phyloP scores from a whole-genome alignment of 2,888 invertebrate species.

The Lapara coniferarum region DNA sequence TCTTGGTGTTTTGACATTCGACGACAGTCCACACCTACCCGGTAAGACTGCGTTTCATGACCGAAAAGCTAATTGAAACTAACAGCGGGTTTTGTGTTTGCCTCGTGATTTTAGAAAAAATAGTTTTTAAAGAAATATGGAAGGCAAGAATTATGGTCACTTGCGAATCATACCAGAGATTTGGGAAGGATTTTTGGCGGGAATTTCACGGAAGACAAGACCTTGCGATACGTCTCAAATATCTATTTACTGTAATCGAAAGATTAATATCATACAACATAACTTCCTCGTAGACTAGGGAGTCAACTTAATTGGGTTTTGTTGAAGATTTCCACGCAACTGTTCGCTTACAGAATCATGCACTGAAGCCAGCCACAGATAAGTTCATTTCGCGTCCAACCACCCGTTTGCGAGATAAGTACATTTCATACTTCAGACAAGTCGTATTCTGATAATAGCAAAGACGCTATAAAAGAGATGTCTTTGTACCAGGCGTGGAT shows the following conservation, averaged over 20 bases:
- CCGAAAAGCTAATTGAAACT: not conserved
- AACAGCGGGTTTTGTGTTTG: no score
- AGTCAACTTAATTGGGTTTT: not conserved
- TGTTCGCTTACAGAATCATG: not conserved
- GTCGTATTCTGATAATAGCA: slow-evolving; percentile 42
- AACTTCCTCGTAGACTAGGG: not conserved
- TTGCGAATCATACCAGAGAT: no score
- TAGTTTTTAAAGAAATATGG: no score
- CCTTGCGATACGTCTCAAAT: no score
- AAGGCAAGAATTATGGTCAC: no score
- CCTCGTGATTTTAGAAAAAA: no score
- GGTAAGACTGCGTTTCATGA: not conserved
- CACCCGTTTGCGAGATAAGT: slow-evolving; percentile 19
- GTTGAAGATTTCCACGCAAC: not conserved
- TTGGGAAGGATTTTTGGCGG: no score
- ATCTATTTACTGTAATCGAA: no score
- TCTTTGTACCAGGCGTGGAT: slow-evolving; percentile 59
- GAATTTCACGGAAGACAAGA: no score
- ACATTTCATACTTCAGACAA: slow-evolving; percentile 26
- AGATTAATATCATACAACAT: not conserved
- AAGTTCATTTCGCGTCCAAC: slow-evolving; percentile 16
- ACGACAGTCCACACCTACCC: slow-evolving; percentile 35
- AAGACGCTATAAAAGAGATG: slow-evolving; percentile 46
- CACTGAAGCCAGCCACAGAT: slow-evolving; percentile 7
- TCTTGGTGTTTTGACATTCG: slow-evolving; percentile 64